Conservation (phyloP, 2,113 vertebrate species). For the Mustelus asterias region DNA sequence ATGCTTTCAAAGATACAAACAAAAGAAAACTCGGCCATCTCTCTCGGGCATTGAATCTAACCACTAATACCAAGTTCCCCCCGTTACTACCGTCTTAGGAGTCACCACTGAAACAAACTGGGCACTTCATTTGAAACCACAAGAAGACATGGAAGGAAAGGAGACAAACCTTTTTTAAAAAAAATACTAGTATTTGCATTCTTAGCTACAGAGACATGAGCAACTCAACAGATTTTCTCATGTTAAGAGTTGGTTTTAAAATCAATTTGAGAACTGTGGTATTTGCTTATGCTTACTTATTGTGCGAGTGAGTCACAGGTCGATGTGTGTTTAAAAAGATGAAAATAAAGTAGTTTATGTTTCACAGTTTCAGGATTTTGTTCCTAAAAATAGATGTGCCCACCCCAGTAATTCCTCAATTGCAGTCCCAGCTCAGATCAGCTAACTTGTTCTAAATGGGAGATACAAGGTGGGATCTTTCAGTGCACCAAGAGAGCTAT, state of each 20-base stretch:
- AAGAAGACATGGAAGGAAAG: no score
- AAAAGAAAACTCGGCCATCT: background rate
- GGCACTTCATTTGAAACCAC: background rate
- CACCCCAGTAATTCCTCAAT: background rate
- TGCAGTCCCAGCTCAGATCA: background rate
- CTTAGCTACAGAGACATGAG: background rate
- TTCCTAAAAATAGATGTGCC: background rate
- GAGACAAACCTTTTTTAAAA: background rate
- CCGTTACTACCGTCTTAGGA: background rate
- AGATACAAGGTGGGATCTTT: background rate
- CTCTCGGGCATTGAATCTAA: background rate
- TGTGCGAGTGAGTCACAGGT: background rate
- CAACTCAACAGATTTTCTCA: no score
- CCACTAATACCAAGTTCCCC: background rate
- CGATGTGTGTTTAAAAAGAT: background rate
- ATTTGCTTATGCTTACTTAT: background rate
- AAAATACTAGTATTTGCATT: background rate
- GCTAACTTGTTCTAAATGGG: background rate
- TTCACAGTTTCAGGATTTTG: background rate
- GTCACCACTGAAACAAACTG: background rate
- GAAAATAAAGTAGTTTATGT: background rate
- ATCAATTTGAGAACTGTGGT: background rate
- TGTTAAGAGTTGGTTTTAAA: background rate
- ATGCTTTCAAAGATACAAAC: background rate
- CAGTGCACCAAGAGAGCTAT: background rate